Base-by-base conservation (phyloP, 2,888 invertebrate species). In the Eupithecia pulchellata region DNA sequence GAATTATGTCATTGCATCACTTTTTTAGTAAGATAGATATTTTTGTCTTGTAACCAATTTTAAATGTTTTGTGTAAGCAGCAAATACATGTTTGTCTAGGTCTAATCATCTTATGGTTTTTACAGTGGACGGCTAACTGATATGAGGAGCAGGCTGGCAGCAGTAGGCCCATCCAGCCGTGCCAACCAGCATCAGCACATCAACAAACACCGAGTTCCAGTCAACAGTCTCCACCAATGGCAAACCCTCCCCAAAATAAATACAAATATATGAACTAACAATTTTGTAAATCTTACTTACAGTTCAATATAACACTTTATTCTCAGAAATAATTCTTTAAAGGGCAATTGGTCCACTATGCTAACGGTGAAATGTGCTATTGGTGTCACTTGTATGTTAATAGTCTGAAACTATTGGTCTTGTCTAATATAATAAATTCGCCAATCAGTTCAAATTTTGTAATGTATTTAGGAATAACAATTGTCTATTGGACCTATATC, bases 101-200 rank as follows among this genome's bases (percentile, higher is more conserved):
- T n/a, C n/a, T 20, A 47, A 47, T 20, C 52, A 25, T 25, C 1
- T 4, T 52, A 13, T 52, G 20, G 13, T 29, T 34, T 71, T 67
- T 85, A 0, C 86, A 92, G 92, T 92, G 92, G 92, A 89, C 90
- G 29, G 77, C 91, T 0, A 82, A 89, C 80, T 92, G 91, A 92
- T 86, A 89, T 79, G 70, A 82, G 86, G 87, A 79, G 29, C 42
- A 9, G 58, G 75, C 84, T 69, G 84, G 81, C 74, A 72, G 81
- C 70, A 72, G 69, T 17, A 66, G 62, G 39, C 25, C 58, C 20
- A 64, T 61, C 42, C 69, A 71, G 62, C 72, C 66, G 72, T 77
- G 69, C 52, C 73, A 29, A 32, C 62, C n/a, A 32, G 20, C 61
- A 29, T 32, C 60, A 25, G 61, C 20, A 3, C 66, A 32, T 11